A percentile compares a stretch with the other conserved stretches of the same genome.
Evolutionary conservation across 1,140 invertebrate genomes (phyloP).

Genomic region (Aphidius gifuensis): DNA sequence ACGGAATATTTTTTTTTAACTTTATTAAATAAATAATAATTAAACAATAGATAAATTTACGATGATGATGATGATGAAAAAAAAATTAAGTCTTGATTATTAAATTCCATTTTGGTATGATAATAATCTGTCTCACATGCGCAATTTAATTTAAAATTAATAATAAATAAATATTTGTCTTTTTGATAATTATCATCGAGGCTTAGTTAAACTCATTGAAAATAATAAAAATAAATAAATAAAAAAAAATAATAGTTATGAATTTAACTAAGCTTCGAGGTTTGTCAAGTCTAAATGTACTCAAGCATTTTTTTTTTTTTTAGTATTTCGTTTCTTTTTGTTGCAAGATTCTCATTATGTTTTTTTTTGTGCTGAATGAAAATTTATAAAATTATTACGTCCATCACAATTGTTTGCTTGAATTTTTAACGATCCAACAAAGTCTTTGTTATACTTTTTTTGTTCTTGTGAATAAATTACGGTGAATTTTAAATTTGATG

Average conservation of each 20-base stretch:
- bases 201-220: slow-evolving; percentile 19
- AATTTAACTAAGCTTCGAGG: slow-evolving; percentile 25
- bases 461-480: no score
- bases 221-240: no score
- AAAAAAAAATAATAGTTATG: background rate
- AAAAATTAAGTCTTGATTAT: background rate
- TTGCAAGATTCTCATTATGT: background rate
- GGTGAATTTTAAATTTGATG: no score
- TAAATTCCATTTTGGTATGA: background rate
- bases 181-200: slow-evolving; percentile 22
- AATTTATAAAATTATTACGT: background rate
- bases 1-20: slow-evolving; percentile 5
- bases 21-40: slow-evolving; percentile 2
- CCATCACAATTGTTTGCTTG: slow-evolving; percentile 6
- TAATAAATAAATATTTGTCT: slow-evolving; percentile 39
- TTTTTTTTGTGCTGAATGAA: slow-evolving; percentile 1
- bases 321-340: slow-evolving; percentile 9
- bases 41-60: background rate
- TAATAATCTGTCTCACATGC: slow-evolving; percentile 1
- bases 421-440: no score
- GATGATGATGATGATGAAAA: background rate
- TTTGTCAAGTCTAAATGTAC: slow-evolving; percentile 35
- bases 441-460: no score
- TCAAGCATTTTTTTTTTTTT: slow-evolving; percentile 16
- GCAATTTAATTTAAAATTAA: slow-evolving; percentile 20